Conservation (phyloP, 2,797 vertebrate species). For the Micropoecilia bifurca region DNA sequence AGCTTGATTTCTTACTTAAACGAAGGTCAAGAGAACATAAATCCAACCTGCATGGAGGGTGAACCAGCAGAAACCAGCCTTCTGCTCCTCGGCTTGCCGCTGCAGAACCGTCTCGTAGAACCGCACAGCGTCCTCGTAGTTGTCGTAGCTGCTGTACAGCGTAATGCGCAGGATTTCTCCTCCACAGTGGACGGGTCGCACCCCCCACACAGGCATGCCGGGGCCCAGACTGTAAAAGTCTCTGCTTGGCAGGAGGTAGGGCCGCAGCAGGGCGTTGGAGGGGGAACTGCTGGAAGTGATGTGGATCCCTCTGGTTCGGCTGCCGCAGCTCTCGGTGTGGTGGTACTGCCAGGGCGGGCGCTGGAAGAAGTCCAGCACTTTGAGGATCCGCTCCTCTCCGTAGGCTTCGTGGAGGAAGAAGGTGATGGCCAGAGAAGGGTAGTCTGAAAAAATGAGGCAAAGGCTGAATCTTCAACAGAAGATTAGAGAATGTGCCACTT, state of each 20-base stretch:
- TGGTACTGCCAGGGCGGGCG: slow-evolving; percentile 89
- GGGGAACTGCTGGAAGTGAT: slow-evolving; percentile 60
- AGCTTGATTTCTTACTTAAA: neutral
- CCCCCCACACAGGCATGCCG: slow-evolving; percentile 93
- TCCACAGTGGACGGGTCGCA: slow-evolving; percentile 85
- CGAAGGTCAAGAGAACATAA: neutral
- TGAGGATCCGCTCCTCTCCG: slow-evolving; percentile 88
- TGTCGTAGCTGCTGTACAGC: slow-evolving; percentile 88
- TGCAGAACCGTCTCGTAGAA: slow-evolving; percentile 92
- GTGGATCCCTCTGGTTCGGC: slow-evolving; percentile 58
- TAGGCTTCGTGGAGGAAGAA: slow-evolving; percentile 89
- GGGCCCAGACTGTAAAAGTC: slow-evolving; percentile 90
- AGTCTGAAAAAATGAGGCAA: slow-evolving; percentile 61
- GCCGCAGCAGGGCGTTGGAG: slow-evolving; percentile 48
- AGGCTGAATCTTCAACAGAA: neutral
- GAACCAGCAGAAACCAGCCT: slow-evolving; percentile 86
- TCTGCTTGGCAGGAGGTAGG: slow-evolving; percentile 77
- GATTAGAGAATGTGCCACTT: neutral
- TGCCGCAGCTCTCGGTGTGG: slow-evolving; percentile 73
- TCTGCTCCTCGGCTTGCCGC: slow-evolving; percentile 84
- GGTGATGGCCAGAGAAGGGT: slow-evolving; percentile 89
- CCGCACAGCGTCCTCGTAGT: slow-evolving; percentile 89
- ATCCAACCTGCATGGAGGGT: slow-evolving; percentile 72
- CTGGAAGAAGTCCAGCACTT: slow-evolving; percentile 88
- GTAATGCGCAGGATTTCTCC: slow-evolving; percentile 89